These are phyloP conservation scores for Conger conger DNA, from an alignment of 2,113 vertebrate genomes.

Conservation along the genomic window DNA sequence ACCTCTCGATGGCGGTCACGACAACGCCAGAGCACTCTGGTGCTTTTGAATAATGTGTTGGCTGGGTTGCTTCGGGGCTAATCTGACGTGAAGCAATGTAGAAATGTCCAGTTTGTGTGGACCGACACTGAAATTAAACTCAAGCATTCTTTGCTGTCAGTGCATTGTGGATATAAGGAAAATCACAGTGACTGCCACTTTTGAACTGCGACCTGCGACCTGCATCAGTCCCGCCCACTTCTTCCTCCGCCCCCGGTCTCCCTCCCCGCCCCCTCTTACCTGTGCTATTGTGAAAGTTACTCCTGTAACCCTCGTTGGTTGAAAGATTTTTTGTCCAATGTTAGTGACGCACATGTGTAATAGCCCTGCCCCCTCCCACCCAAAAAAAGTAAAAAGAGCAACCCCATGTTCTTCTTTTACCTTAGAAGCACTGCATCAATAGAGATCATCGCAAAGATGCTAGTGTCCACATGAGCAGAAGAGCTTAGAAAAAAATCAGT, in stretches of 20 bases:
- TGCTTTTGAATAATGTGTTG: conserved; percentile 51
- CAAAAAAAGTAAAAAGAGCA: conserved; percentile 63
- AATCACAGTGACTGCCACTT: conserved; percentile 78
- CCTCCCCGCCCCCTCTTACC: conserved; percentile 62
- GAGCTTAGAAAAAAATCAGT: conserved; percentile 79
- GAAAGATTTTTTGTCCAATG: conserved; percentile 89
- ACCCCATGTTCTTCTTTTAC: conserved; percentile 74
- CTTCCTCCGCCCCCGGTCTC: neutral
- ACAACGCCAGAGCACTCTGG: conserved; percentile 40
- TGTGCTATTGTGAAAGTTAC: conserved; percentile 94
- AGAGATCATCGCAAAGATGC: conserved; percentile 56
- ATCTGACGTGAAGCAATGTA: conserved; percentile 50
- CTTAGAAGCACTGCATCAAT: conserved; percentile 64
- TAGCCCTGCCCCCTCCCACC: conserved; percentile 56
- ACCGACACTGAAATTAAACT: conserved; percentile 56
- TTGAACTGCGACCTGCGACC: conserved; percentile 71
- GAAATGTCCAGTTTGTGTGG: conserved; percentile 61
- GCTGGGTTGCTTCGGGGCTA: conserved; percentile 60
- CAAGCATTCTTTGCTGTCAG: conserved; percentile 87
- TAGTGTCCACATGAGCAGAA: conserved; percentile 73
- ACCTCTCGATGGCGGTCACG: conserved; percentile 50
- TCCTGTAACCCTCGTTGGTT: conserved; percentile 88
- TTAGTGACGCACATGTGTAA: conserved; percentile 92
- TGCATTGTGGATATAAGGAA: conserved; percentile 88
- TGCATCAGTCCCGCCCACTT: conserved; percentile 38